Evolutionary conservation across 2,797 vertebrate species (phyloP), one percentile per base, ranked within the genome.

Genomic region (Enteromius viviparus): DNA sequence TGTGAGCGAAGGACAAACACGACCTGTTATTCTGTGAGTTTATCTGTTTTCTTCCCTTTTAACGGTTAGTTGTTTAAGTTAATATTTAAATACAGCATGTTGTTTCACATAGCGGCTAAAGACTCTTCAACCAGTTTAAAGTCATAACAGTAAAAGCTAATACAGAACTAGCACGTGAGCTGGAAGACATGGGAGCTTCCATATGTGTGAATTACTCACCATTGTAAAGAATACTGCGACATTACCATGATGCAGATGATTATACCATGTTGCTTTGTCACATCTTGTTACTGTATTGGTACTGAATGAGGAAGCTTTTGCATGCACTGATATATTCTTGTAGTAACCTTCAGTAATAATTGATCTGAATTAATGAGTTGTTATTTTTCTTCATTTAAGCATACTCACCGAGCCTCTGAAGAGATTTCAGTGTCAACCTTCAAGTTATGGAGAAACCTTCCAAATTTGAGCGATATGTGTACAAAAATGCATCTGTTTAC

Each of bases 401-500:
- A 62, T 4, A 40, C 4, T 34, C 17, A 23, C 58, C 6, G 58
- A 64, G 4, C 29, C 1, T 21, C 58, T 29, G 15, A 12, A 64
- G 51, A 19, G 19, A 74, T 53, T 34, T 32, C 19, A 3, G 32
- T n/a, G 12, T 40, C 51, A 37, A 51, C 32, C 51, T 45, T 3
- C 66, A 23, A 21, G 74, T 84, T 76, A 88, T 92, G 90, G 86
- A 90, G 6, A 40, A 91, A 42, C 58, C 89, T 26, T 37, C 90
- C 0, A 71, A 84, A 17, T 96, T 92, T 84, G 93, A 95, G 84
- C 94, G 96, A 83, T 83, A 94, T 0, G 95, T 97, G 87, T 90
- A 94, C 72, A 96, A 93, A 90, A 94, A 94, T 80, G 88, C 89
- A 2, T 94, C 95, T 0, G 92, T 93, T 14, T 91, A 95, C 85